A percentile compares a stretch with the other conserved stretches of the same genome.
phyloP scores from a whole-genome alignment of 1,140 invertebrate genomes.

The Polyergus mexicanus region DNA sequence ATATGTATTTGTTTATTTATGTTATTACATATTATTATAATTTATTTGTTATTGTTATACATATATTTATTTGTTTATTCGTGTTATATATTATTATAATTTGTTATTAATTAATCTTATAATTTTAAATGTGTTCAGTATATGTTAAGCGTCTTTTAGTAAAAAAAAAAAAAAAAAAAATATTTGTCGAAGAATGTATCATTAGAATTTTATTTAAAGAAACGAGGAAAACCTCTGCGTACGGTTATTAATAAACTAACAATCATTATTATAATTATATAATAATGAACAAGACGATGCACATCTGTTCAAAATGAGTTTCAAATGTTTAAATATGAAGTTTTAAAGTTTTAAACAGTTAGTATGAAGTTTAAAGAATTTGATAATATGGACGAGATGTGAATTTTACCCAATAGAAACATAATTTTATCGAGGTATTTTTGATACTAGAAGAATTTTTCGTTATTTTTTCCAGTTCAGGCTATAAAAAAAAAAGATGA shows the following conservation, averaged over 20 bases:
- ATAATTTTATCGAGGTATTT: conserved; percentile 63
- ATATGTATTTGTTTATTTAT: too few species aligned
- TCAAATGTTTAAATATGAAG: neutral
- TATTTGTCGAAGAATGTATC: neutral
- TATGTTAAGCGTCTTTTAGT: neutral
- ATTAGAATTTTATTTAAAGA: neutral
- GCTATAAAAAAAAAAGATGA: neutral
- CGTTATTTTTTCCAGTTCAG: conserved; percentile 36
- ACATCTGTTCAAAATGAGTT: conserved; percentile 18
- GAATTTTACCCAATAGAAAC: conserved; percentile 36
- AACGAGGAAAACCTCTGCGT: neutral
- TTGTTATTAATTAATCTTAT: neutral
- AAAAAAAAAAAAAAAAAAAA: neutral
- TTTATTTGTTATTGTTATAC: too few species aligned
- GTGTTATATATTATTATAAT: neutral
- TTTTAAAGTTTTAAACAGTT: too few species aligned
- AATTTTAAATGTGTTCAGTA: neutral
- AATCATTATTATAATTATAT: neutral
- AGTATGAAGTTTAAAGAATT: neutral
- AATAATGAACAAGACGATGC: neutral
- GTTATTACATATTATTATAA: neutral
- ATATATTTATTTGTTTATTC: too few species aligned
- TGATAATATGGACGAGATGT: neutral
- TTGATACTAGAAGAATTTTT: conserved; percentile 60
- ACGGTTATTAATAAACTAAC: conserved; percentile 1